These are phyloP conservation scores for Listrodromus nycthemerus DNA, from an alignment of 2,888 invertebrate genomes.

Conservation along the genomic window DNA sequence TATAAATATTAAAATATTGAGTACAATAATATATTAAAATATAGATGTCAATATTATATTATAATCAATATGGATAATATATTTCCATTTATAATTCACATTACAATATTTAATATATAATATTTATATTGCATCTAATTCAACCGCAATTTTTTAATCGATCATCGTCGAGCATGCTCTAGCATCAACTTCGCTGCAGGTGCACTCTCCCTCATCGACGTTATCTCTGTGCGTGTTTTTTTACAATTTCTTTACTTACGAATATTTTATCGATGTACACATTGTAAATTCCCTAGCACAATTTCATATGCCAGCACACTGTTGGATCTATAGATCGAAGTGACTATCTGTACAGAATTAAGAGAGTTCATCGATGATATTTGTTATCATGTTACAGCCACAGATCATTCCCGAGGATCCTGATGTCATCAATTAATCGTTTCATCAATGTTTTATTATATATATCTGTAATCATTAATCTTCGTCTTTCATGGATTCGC, in stretches of 20 bases:
- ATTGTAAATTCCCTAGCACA: not conserved
- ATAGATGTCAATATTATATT: too few species aligned
- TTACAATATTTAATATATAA: too few species aligned
- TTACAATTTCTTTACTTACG: not conserved
- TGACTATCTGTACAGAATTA: not conserved
- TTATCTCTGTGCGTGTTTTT: not conserved
- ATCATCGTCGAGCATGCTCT: slow-evolving; percentile 59
- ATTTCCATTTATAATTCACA: not conserved
- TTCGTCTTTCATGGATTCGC: too few species aligned
- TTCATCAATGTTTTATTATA: slow-evolving; percentile 25
- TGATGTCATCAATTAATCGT: slow-evolving; percentile 16
- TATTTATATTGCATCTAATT: not conserved
- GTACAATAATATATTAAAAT: too few species aligned
- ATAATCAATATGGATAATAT: not conserved
- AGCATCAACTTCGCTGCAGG: slow-evolving; percentile 46
- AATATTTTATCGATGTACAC: not conserved
- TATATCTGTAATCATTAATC: slow-evolving; percentile 4
- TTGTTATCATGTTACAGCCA: slow-evolving; percentile 32
- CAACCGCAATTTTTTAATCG: slow-evolving; percentile 36
- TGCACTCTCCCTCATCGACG: slow-evolving; percentile 39
- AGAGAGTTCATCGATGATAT: not conserved
- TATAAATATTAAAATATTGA: too few species aligned
- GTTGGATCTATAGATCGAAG: not conserved
- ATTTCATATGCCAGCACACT: slow-evolving; percentile 21
- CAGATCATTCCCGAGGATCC: slow-evolving; percentile 31